Evolutionary conservation across 2,797 vertebrate genomes (phyloP).

Genomic region (Sebastes trivittatus): DNA sequence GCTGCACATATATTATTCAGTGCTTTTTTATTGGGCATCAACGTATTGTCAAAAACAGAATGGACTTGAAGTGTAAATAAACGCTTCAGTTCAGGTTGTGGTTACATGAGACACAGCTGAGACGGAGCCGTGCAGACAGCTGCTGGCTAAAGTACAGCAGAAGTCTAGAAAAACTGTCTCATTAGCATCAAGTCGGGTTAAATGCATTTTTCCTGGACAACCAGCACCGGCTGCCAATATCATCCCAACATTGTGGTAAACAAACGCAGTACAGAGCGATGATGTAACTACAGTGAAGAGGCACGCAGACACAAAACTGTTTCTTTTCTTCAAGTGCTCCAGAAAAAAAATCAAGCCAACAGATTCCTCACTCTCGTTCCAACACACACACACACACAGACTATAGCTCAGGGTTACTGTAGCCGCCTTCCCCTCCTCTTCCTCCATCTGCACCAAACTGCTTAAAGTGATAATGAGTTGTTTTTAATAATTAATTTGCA

Average conservation of each 20-base stretch:
- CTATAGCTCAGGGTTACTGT: conserved; percentile 30
- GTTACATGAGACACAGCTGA: too few species aligned
- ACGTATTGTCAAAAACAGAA: too few species aligned
- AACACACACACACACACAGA: conserved; percentile 15
- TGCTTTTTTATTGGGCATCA: too few species aligned
- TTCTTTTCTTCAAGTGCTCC: conserved; percentile 33
- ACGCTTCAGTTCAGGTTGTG: too few species aligned
- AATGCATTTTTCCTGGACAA: background rate
- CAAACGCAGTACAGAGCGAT: background rate
- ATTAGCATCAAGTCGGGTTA: background rate
- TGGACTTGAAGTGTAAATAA: too few species aligned
- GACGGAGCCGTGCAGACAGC: too few species aligned
- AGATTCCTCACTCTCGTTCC: background rate
- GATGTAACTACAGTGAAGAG: conserved; percentile 1
- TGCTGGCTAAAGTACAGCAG: background rate
- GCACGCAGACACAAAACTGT: background rate
- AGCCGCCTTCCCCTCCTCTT: conserved; percentile 25
- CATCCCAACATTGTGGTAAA: background rate
- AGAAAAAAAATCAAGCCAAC: background rate
- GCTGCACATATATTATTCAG: too few species aligned
- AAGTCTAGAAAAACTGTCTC: background rate
- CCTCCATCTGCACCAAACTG: conserved; percentile 60
- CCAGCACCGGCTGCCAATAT: background rate
- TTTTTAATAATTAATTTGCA: conserved; percentile 82
- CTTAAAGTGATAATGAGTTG: conserved; percentile 80